Evolutionary conservation across 2,888 invertebrate genomes (phyloP), one percentile per base, ranked within the genome.

Genomic region (Malthinus flaveolus): DNA sequence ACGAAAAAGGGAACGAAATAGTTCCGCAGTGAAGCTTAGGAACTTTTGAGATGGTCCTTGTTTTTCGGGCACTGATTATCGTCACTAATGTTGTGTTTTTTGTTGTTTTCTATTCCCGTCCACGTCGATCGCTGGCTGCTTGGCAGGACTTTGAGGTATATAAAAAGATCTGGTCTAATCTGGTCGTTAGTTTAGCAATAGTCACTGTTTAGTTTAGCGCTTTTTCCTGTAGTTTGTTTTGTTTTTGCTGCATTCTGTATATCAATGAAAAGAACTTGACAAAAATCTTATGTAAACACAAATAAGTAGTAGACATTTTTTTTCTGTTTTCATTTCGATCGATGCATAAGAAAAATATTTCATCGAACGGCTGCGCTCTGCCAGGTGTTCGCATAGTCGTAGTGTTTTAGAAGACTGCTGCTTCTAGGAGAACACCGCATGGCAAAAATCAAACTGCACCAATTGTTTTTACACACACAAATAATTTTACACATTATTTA

Each of bases 41-140:
- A 89, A 89, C 90, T 91, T 91, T 91, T 91, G 91, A 91, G 91
- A 91, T 91, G 91, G 91, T 91, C 91, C 91, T 90, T 89, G 88
- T 42, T 23, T n/a, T 23, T 75, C 69, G 73, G 72, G 68, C 68
- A 70, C 81, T 68, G 68, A 70, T 23, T 71, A 72, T 66, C 69
- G 69, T 80, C 80, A 85, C 85, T 85, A 85, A 85, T 85, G 77
- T 83, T 81, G 81, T 83, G 75, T 85, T 84, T 73, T 82, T 82
- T 75, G 77, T 76, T 79, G 84, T 82, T 86, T 84, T 85, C 83
- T 73, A 71, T 75, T 76, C 71, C 73, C 73, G 73, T 79, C 76
- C 75, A 76, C 87, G 84, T 86, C 85, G 80, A 81, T 82, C 85
- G 84, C 84, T 84, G 83, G 86, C 85, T 81, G 84, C 84, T 82